Evolutionary conservation across 2,113 vertebrate genomes (phyloP), one percentile per base, ranked within the genome.

Genomic region (Xiphophorus maculatus): DNA sequence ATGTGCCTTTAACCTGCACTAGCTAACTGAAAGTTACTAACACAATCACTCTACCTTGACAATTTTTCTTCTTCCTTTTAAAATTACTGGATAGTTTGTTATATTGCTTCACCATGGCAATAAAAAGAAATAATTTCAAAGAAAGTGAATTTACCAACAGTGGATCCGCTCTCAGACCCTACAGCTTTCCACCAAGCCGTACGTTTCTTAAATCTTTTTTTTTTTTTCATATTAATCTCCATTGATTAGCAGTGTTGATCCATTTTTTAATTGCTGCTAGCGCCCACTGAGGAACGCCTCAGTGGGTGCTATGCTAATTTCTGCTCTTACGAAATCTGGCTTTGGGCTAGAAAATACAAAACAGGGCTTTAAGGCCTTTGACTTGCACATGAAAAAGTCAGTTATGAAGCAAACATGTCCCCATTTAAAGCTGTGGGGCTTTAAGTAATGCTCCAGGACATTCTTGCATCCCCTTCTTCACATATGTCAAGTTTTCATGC

Each of bases 181-280:
- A 40, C 40, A 30, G 61, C 28, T 63, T 33, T 63, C 30, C 63
- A 30, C 29, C 19, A 28, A 63, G 28, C 14, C 4, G 14, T 17
- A 3, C 7, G 32, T 19, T 63, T 63, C 5, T 70, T 44, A 83
- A 88, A 81, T 74, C 79, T 76, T 33, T 79, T 61, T 66, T 35
- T 10, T 35, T 37, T 29, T 81, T 61, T 66, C 28, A 28, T 32
- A 5, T 32, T 32, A 32, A n/a, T 87, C 74, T 62, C 19, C 63
- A 62, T 42, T 79, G 82, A 84, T 83, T 75, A 88, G 79, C 82
- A 73, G 33, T 1, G 72, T 67, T 54, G 82, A 83, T 85, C 71
- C 73, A 48, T 48, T 5, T 66, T 66, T 75, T 70, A 75, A 88
- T 82, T 66, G 77, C 82, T 58, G n/a, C 30, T 17, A 54, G 51